These are phyloP conservation scores for Periphyllus acericola DNA, from an alignment of 2,888 invertebrate genomes.

Conservation along the genomic window DNA sequence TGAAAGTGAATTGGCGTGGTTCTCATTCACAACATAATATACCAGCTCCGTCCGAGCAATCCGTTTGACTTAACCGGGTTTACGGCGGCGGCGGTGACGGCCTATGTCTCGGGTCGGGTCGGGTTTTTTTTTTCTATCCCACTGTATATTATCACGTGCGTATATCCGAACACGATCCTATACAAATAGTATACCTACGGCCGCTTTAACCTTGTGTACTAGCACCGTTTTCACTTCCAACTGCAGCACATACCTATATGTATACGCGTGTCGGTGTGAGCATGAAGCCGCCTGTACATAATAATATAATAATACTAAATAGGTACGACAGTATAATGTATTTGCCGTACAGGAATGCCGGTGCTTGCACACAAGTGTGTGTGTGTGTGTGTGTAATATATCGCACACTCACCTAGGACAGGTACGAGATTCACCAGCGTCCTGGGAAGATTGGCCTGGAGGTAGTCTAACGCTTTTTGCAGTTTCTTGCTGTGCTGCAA, in stretches of 20 bases:
- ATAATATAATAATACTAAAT: not conserved
- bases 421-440: constrained; percentile 79
- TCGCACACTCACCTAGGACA: constrained; percentile 72
- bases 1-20: constrained; percentile 53
- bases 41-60: not conserved
- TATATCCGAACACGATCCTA: not conserved
- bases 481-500: constrained; percentile 74
- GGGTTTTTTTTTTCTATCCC: not conserved
- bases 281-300: not conserved
- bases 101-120: not conserved
- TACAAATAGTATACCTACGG: not conserved
- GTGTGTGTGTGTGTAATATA: no score
- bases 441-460: constrained; percentile 75
- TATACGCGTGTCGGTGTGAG: not conserved
- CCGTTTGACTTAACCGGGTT: not conserved
- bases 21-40: constrained; percentile 49
- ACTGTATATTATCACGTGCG: not conserved
- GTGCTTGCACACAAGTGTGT: no score
- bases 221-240: not conserved
- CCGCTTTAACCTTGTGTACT: not conserved
- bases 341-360: no score
- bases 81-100: not conserved
- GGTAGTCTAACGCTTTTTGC: constrained; percentile 75
- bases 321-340: not conserved
- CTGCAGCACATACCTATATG: not conserved